Evolutionary conservation across 2,113 vertebrate genomes (phyloP), one percentile per base, ranked within the genome.

Genomic region (Petromus typicus): DNA sequence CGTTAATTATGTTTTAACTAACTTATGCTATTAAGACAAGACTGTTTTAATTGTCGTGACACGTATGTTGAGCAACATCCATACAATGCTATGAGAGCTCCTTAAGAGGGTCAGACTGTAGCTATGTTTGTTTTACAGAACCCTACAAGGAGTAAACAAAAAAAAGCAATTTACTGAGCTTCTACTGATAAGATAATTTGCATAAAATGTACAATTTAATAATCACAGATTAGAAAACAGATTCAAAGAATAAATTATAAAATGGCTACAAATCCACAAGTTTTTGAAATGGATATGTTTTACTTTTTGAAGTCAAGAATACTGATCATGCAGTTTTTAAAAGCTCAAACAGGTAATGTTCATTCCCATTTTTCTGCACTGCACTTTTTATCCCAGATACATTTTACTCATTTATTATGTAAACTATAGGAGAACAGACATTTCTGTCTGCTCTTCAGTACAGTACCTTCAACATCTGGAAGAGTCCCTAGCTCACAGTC

Each of bases 271-370:
- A 91, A 89, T 80, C 34, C n/a, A 78, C 86, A 91, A 90, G 59
- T 63, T 95, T 95, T 37, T 86, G 25, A 95, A 95, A 18, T 27
- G 37, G 54, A 37, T 40, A 93, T 79, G 20, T 85, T 95, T 73
- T 93, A 32, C 34, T 93, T 95, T 97, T 75, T 96, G 54, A 97
- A 94, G 95, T 73, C 43, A 92, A 95, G 59, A 76, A 81, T 45
- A 59, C 6, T 32, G n/a, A 93, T 9, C 54, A 64, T 43, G 43
- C 34, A 76, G 27, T 71, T 89, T 80, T 78, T 56, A 90, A 82
- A 81, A 95, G 30, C 89, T 67, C 81, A 81, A 94, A 45, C 45
- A 91, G 40, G 18, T n/a, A 66, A 20, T 9, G 34, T 83, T 48
- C 10, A 67, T 45, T 75, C n/a, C 4, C 27, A 32, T 12, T 59